Percentiles rank a stretch among this genome's conserved stretches.
Evolutionary conservation across 2,888 invertebrate genomes (phyloP).

Genomic region (Prosopocoilus inquinatus): DNA sequence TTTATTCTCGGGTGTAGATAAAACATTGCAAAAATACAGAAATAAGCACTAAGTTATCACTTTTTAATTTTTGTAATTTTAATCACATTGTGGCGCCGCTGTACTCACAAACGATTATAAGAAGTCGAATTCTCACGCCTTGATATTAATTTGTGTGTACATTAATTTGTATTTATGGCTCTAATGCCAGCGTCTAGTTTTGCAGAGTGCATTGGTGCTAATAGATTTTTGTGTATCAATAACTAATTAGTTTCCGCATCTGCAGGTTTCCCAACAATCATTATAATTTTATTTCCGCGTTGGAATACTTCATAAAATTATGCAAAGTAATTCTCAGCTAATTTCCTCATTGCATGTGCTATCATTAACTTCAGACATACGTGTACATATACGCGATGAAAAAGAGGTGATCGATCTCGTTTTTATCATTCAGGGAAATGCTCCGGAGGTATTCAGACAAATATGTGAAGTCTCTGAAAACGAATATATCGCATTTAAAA

Average conservation of each 20-base stretch:
- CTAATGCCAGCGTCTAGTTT: too few species aligned
- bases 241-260: not conserved
- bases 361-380: too few species aligned
- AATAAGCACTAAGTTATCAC: slow-evolving; percentile 8
- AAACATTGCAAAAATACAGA: not conserved
- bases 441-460: too few species aligned
- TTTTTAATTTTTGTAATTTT: slow-evolving; percentile 10
- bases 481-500: too few species aligned
- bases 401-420: too few species aligned
- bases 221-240: not conserved
- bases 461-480: too few species aligned
- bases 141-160: slow-evolving; percentile 6
- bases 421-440: too few species aligned
- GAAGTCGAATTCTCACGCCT: slow-evolving; percentile 8
- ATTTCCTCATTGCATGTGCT: not conserved
- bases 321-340: not conserved
- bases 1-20: not conserved
- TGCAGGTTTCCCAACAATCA: too few species aligned
- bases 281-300: not conserved
- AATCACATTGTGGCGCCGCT: slow-evolving; percentile 9
- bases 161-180: not conserved
- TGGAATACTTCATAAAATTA: not conserved
- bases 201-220: not conserved
- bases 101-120: not conserved
- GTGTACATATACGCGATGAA: too few species aligned